phyloP scores from a whole-genome alignment of 2,113 vertebrate species.

The Prolemur simus region DNA sequence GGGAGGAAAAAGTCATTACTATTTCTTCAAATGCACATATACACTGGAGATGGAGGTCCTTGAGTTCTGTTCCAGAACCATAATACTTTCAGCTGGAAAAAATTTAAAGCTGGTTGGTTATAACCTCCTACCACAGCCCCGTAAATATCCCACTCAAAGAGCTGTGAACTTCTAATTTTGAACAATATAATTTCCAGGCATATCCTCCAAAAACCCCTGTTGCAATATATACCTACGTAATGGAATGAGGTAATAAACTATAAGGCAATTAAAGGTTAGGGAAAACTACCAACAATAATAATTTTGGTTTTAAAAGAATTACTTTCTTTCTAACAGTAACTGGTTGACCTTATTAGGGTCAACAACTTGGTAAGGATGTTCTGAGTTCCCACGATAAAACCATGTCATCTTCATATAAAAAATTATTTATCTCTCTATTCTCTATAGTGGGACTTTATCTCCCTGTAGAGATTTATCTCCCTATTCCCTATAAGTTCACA shows the following conservation, averaged over 20 bases:
- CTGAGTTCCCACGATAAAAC: background rate
- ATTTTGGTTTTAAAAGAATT: constrained; percentile 19
- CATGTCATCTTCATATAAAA: background rate
- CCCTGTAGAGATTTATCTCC: too few species aligned
- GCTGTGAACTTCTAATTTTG: background rate
- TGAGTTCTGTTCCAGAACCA: background rate
- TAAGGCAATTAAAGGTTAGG: background rate
- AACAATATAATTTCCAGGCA: background rate
- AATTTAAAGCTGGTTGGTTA: background rate
- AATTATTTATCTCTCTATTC: background rate
- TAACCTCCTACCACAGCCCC: background rate
- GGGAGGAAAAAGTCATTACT: background rate
- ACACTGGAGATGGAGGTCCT: background rate
- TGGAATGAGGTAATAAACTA: background rate
- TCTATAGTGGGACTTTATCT: too few species aligned
- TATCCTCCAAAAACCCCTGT: background rate
- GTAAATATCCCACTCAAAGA: background rate
- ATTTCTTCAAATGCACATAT: background rate
- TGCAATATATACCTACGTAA: background rate
- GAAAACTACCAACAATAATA: background rate
- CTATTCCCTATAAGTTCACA: background rate
- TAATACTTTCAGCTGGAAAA: background rate
- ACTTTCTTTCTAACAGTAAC: constrained; percentile 26
- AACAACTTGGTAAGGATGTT: background rate
- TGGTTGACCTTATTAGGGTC: background rate